A percentile compares a stretch with the other conserved stretches of the same genome.
These are phyloP conservation scores for Choloepus didactylus DNA, from an alignment of 2,797 vertebrate species.

Conservation along the genomic window DNA sequence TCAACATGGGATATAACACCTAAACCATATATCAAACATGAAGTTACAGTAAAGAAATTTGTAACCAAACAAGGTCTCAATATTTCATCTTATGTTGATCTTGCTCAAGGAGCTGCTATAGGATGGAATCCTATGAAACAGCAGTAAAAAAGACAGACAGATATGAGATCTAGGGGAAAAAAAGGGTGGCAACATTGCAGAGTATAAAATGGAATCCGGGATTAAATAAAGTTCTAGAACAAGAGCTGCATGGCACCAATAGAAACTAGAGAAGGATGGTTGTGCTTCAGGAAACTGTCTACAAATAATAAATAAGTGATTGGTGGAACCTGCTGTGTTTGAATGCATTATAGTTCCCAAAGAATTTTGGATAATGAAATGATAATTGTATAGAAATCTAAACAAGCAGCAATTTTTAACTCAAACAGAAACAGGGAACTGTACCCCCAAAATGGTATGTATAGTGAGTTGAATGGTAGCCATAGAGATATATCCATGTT, in stretches of 20 bases:
- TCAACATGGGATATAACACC: not conserved
- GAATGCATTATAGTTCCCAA: not conserved
- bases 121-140: too few relatives aligned
- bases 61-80: not conserved
- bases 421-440: not conserved
- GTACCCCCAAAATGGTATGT: not conserved
- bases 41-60: not conserved
- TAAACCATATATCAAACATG: not conserved
- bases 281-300: not conserved
- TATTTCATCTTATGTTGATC: too few relatives aligned
- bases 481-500: fast-evolving
- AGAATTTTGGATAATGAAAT: not conserved
- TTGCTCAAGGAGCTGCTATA: not conserved
- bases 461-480: not conserved
- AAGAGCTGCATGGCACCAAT: not conserved
- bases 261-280: not conserved
- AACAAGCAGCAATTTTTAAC: not conserved
- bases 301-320: not conserved
- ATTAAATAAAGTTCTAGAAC: not conserved
- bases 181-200: not conserved
- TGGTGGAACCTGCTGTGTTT: too few relatives aligned
- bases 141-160: not conserved
- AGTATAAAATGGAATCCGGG: not conserved
- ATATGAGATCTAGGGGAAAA: not conserved
- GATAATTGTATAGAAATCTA: not conserved